Evolutionary conservation across 2,113 vertebrate species (phyloP).

Genomic region (Delphinus delphis): DNA sequence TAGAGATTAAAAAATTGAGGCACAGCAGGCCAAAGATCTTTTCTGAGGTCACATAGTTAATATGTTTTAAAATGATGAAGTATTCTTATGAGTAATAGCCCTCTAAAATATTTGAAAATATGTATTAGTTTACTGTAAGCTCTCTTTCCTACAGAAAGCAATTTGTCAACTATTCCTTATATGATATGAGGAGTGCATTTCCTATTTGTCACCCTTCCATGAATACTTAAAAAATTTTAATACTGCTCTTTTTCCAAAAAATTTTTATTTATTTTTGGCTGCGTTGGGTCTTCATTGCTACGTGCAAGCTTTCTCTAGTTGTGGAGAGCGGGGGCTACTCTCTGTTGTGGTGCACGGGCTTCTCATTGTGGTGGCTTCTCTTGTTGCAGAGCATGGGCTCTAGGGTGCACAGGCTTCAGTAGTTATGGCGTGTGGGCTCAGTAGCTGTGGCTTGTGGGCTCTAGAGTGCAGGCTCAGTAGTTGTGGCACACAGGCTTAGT

Average conservation of each 20-base stretch:
- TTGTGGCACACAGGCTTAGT: no score
- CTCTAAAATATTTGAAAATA: constrained; percentile 26
- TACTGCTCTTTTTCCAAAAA: not conserved
- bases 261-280: no score
- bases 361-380: no score
- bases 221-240: not conserved
- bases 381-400: no score
- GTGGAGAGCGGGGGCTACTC: no score
- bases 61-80: not conserved
- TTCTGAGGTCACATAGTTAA: constrained; percentile 7
- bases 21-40: not conserved
- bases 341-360: no score
- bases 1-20: not conserved
- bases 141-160: not conserved
- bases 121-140: not conserved
- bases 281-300: no score
- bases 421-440: no score
- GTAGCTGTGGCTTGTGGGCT: no score
- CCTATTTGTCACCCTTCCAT: not conserved
- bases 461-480: no score
- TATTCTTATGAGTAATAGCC: not conserved
- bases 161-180: not conserved
- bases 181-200: not conserved
- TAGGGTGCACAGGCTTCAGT: no score
- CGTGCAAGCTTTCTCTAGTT: no score